Conservation (phyloP, 1,140 invertebrate genomes). For the Hirudo medicinalis region DNA sequence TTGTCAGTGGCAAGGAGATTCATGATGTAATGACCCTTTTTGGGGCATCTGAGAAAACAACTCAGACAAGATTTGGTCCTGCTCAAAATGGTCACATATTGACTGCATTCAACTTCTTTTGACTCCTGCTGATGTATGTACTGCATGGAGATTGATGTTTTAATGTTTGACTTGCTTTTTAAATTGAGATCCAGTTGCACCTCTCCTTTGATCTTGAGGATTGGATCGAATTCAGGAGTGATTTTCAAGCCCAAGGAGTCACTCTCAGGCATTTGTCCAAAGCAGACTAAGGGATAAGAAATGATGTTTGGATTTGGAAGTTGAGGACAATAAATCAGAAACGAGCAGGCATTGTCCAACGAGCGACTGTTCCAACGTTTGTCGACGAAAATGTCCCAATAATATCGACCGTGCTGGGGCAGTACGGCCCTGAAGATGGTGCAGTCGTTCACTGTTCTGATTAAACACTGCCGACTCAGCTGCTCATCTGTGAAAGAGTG, state of each 20-base stretch:
- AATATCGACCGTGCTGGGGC: constrained; percentile 33
- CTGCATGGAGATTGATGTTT: constrained; percentile 33
- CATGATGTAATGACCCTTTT: constrained; percentile 38
- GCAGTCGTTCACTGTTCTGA: constrained; percentile 30
- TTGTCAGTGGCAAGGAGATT: constrained; percentile 33
- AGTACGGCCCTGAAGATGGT: constrained; percentile 31
- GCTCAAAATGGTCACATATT: constrained; percentile 35
- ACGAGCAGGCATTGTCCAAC: constrained; percentile 36
- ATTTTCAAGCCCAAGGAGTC: constrained; percentile 30
- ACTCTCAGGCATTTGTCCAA: constrained; percentile 35
- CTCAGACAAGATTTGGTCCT: constrained; percentile 31
- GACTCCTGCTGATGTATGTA: constrained; percentile 33
- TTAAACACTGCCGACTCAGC: constrained; percentile 32
- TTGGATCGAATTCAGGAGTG: constrained; percentile 31
- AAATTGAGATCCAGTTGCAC: constrained; percentile 33
- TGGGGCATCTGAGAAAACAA: constrained; percentile 35
- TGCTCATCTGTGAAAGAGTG: constrained; percentile 26
- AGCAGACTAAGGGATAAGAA: constrained; percentile 35
- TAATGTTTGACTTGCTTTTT: constrained; percentile 26
- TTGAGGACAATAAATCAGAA: constrained; percentile 30
- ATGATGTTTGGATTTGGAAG: constrained; percentile 25
- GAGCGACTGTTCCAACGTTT: constrained; percentile 36
- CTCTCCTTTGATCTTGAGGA: constrained; percentile 32
- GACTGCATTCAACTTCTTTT: constrained; percentile 34
- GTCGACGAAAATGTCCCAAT: constrained; percentile 35